Conservation (phyloP, 2,113 vertebrate species). For the Anthoscopus minutus region DNA sequence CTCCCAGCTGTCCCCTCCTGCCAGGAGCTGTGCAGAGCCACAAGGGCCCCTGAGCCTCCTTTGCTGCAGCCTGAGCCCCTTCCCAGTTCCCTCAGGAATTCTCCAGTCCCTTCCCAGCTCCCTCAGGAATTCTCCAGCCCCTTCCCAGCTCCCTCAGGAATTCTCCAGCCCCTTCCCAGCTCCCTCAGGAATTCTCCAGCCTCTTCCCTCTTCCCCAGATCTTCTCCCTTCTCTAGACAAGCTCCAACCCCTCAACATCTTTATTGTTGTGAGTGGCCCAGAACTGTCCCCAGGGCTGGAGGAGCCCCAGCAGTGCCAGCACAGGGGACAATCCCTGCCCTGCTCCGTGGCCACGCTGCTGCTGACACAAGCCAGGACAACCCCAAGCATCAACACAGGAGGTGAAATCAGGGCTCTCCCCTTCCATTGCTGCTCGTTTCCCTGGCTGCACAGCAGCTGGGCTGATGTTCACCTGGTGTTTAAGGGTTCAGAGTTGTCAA, state of each 20-base stretch:
- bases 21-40: background rate
- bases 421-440: background rate
- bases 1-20: fast-evolving
- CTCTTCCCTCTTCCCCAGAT: background rate
- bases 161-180: no score
- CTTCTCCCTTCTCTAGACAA: fast-evolving
- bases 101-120: no score
- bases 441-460: background rate
- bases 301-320: background rate
- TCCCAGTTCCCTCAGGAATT: background rate
- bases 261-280: background rate
- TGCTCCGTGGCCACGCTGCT: fast-evolving
- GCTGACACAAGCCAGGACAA: background rate
- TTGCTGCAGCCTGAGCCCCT: background rate
- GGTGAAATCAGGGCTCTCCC: background rate
- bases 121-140: no score
- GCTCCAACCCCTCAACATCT: background rate
- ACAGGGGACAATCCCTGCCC: background rate
- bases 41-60: background rate
- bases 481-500: background rate
- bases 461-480: background rate
- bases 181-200: no score
- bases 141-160: background rate
- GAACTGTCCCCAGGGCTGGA: background rate
- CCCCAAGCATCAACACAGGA: background rate